Evolutionary conservation across 2,888 invertebrate genomes (phyloP), one percentile per base, ranked within the genome.

Genomic region (Cyrtodaria siliqua): DNA sequence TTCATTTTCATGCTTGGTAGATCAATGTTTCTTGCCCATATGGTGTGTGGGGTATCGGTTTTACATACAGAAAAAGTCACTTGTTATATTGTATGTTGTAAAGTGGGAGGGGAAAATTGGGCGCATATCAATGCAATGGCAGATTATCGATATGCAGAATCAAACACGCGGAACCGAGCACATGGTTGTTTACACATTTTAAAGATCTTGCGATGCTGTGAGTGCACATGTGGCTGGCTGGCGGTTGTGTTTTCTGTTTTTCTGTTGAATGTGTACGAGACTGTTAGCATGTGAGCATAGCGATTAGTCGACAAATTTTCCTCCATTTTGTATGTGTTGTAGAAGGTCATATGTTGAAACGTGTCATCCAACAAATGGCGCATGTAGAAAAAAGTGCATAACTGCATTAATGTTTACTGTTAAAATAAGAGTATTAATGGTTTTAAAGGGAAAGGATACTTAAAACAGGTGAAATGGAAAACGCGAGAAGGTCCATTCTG

Each of bases 131-230:
- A 14, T 52, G 52, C 23, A 63, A 63, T 63, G 63, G 63, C 53
- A 53, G 63, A 42, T n/a, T 44, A n/a, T 60, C 20, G 50, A 62
- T 52, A n/a, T 52, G 33, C 50, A 62, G 38, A 29, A 38, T 49
- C 62, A 62, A 12, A 62, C 62, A 62, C 27, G 62, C 62, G 50
- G 50, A 62, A 62, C 62, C 14, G 20, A 26, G 24, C 62, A 62
- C 23, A 38, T 20, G 40, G 18, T 8, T 23, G 4, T 33, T 12
- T 33, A 33, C 33, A 33, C 33, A 33, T 8, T 33, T 33, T 8
- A 33, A 33, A 33, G 33, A 33, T 33, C 4, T 33, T 33, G 33
- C 33, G 12, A 4, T 12, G 12, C 33, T 33, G 33, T 33, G 33
- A 33, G 4, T 12, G 12, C 12, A 33, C 12, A 33, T 33, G 33